Evolutionary conservation across 2,888 invertebrate genomes (phyloP), one percentile per base, ranked within the genome.

Genomic region (Macropis europaea): DNA sequence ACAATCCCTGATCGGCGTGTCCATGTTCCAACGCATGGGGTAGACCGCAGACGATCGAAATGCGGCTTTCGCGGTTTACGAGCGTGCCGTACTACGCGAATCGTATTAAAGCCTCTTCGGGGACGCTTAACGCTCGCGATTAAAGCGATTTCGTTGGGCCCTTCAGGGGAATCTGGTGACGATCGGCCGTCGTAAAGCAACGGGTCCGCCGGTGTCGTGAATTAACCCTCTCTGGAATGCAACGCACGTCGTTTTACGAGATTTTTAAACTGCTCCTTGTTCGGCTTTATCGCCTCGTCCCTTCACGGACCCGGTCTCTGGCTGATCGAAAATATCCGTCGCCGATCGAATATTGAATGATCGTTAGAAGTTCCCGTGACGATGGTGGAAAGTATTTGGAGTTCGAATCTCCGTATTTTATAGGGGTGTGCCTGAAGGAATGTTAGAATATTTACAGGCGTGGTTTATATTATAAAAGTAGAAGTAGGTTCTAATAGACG

Each of bases 1-100:
- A n/a, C n/a, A n/a, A n/a, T n/a, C n/a, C n/a, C n/a, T n/a, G n/a
- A n/a, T n/a, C n/a, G n/a, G n/a, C n/a, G n/a, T n/a, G 52, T 15
- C 11, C 38, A 17, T 45, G 15, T 50, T 48, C 42, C 1, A n/a
- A 13, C 2, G 24, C 34, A 9, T n/a, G 43, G 28, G 42, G n/a
- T 40, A 45, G 50, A 60, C 61, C 63, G 22, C 42, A 34, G 36
- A 34, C 67, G 54, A 43, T 67, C 59, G 63, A 77, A 63, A 70
- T 45, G 69, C 34, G 52, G 62, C 54, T 50, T 47, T 59, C 45
- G 57, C 56, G 57, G 73, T 80, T 76, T 64, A 61, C 67, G 61
- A 68, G 15, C 32, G 34, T 24, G 60, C 53, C 56, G 24, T 30
- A 34, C 17, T 57, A 54, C 57, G 73, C 45, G 61, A 61, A 59